Percentiles rank a stretch among this genome's conserved stretches.
These are phyloP conservation scores for Martes martes DNA, from an alignment of 2,113 vertebrate genomes.

Conservation along the genomic window DNA sequence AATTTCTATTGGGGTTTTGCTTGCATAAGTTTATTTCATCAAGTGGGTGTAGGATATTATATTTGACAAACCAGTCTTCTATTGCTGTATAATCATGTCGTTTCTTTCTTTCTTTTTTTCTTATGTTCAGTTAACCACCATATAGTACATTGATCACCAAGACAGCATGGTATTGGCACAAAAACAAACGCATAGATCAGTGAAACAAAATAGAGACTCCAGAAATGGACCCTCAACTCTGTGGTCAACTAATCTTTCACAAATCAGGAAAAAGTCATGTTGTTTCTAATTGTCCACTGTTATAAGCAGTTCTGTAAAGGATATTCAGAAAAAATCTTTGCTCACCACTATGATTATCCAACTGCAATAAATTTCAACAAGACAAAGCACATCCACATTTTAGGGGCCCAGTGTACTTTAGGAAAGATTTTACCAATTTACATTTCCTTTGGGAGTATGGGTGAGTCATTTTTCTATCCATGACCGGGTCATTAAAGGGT, in stretches of 20 bases:
- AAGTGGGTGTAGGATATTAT: background rate
- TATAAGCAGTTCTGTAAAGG: background rate
- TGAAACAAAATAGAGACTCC: too few species aligned
- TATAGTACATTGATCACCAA: too few species aligned
- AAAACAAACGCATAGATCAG: too few species aligned
- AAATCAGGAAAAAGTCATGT: background rate
- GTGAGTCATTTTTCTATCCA: background rate
- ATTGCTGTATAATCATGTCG: background rate
- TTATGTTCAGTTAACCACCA: too few species aligned
- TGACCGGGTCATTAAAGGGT: background rate
- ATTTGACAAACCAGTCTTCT: background rate
- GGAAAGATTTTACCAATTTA: constrained; percentile 20
- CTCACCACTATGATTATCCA: background rate
- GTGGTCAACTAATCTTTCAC: too few species aligned
- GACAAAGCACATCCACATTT: background rate
- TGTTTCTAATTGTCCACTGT: constrained; percentile 1
- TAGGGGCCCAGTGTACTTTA: background rate
- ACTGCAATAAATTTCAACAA: constrained; percentile 6
- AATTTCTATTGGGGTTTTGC: background rate
- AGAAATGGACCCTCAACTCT: too few species aligned
- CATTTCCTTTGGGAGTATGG: background rate
- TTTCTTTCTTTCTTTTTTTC: background rate
- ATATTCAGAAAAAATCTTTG: constrained; percentile 29
- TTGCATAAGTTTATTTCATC: constrained; percentile 9
- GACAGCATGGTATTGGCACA: too few species aligned